Evolutionary conservation across 2,797 vertebrate genomes (phyloP).

Genomic region (Xiphorhynchus erythropygius): DNA sequence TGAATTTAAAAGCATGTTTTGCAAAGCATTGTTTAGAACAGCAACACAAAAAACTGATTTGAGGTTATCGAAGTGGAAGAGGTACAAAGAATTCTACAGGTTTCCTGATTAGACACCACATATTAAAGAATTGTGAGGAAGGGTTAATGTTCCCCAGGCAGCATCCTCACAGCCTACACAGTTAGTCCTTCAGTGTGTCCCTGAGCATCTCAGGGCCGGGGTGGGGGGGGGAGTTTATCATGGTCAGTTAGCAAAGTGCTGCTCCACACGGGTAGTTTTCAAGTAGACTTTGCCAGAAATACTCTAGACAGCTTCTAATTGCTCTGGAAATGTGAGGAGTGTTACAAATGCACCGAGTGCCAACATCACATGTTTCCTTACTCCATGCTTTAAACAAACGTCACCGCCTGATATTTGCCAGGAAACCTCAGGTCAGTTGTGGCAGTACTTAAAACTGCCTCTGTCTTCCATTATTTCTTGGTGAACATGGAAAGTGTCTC

Average conservation of each 20-base stretch:
- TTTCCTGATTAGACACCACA: not conserved
- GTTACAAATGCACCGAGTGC: not conserved
- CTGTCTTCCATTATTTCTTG: not conserved
- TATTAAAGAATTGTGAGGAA: not conserved
- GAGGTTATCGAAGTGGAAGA: not conserved
- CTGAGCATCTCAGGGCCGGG: not conserved
- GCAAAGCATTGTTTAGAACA: not conserved
- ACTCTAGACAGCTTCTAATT: constrained; percentile 54
- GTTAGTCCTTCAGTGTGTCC: not conserved
- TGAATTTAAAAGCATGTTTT: not conserved
- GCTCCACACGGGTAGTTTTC: constrained; percentile 49
- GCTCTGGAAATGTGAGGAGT: constrained; percentile 48
- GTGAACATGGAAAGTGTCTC: not conserved
- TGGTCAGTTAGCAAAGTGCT: constrained; percentile 31
- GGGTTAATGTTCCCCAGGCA: not conserved
- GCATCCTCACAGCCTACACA: not conserved
- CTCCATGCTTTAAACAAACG: constrained; percentile 63
- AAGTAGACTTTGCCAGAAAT: constrained; percentile 55
- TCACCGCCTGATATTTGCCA: constrained; percentile 46
- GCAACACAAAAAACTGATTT: not conserved
- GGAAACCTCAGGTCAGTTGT: constrained; percentile 21
- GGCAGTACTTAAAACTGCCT: not conserved
- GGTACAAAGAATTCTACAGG: not conserved
- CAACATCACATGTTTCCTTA: constrained; percentile 33
- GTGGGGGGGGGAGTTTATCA: not conserved